phyloP scores from a whole-genome alignment of 30 jellyfish, hydroid and myxozoan species.

The Nemopilema nomurai region DNA sequence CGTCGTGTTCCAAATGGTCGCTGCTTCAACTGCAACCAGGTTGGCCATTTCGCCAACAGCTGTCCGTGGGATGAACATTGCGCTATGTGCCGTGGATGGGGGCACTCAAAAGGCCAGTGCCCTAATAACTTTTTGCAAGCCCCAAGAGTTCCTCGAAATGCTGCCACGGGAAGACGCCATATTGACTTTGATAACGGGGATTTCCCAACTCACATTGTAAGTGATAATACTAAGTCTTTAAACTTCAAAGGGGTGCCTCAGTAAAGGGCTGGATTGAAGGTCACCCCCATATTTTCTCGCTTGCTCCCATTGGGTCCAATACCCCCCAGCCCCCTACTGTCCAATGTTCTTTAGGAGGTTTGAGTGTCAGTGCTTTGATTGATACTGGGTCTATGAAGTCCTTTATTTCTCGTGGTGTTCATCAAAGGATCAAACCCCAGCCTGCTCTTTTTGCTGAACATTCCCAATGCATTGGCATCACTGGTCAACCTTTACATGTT shows the following conservation, averaged over 20 bases:
- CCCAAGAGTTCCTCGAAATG: background rate
- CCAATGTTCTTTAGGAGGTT: slow-evolving; percentile 24
- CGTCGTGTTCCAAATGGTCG: slow-evolving; percentile 13
- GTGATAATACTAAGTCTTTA: slow-evolving; percentile 4
- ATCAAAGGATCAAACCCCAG: slow-evolving; percentile 11
- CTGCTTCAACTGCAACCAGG: slow-evolving; percentile 25
- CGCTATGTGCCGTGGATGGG: slow-evolving; percentile 32
- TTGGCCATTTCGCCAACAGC: slow-evolving; percentile 11
- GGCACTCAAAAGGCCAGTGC: slow-evolving; percentile 18
- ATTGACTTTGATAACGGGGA: background rate
- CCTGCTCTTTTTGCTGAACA: background rate
- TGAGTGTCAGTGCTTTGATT: slow-evolving; percentile 34
- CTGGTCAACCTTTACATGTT: slow-evolving; percentile 33
- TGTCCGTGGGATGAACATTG: slow-evolving; percentile 24
- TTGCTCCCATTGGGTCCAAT: background rate
- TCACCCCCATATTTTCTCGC: slow-evolving; percentile 26
- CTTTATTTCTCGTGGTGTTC: slow-evolving; percentile 19
- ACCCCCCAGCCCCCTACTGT: slow-evolving; percentile 9
- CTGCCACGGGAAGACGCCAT: background rate
- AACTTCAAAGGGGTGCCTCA: slow-evolving; percentile 22
- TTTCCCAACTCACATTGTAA: background rate
- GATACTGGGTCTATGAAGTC: slow-evolving; percentile 52
- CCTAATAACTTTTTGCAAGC: background rate
- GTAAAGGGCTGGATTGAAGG: slow-evolving; percentile 8
- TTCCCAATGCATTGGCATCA: slow-evolving; percentile 21